These are phyloP conservation scores for Geotrupes spiniger DNA, from an alignment of 2,888 invertebrate species.

Conservation along the genomic window DNA sequence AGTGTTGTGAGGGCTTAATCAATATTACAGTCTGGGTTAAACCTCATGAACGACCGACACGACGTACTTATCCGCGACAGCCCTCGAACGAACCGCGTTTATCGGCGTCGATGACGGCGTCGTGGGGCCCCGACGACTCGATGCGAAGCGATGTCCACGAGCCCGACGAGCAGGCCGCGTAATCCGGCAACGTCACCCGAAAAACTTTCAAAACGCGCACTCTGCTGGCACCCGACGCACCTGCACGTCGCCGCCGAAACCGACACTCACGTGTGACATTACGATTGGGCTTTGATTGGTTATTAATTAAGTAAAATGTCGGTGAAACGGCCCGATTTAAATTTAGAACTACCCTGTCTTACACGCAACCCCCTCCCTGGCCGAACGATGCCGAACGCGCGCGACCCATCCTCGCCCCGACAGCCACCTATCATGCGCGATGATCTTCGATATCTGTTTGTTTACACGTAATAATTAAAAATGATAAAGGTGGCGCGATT, in stretches of 20 bases:
- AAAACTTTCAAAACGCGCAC: constrained; percentile 19
- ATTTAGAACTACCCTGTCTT: constrained; percentile 46
- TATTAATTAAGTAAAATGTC: constrained; percentile 44
- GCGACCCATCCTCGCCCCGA: constrained; percentile 21
- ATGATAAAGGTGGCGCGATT: no score
- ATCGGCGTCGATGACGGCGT: no score
- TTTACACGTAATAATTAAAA: no score
- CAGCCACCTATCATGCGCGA: constrained; percentile 10
- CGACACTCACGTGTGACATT: constrained; percentile 38
- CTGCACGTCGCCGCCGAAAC: constrained; percentile 37
- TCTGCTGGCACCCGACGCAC: constrained; percentile 29
- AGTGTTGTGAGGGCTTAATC: constrained; percentile 40
- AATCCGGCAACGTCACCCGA: constrained; percentile 11
- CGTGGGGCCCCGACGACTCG: background rate
- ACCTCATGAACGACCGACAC: constrained; percentile 27
- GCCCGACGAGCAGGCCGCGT: background rate
- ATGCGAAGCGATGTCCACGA: background rate
- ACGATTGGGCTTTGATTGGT: constrained; percentile 41
- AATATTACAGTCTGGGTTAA: constrained; percentile 41
- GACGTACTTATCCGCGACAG: constrained; percentile 8
- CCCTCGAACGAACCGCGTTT: no score
- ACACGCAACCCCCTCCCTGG: constrained; percentile 43
- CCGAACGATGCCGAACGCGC: constrained; percentile 34
- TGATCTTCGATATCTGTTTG: no score
- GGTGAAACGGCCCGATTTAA: constrained; percentile 45